phyloP scores from a whole-genome alignment of 2,113 vertebrate species.

The Leptodactylus fuscus region DNA sequence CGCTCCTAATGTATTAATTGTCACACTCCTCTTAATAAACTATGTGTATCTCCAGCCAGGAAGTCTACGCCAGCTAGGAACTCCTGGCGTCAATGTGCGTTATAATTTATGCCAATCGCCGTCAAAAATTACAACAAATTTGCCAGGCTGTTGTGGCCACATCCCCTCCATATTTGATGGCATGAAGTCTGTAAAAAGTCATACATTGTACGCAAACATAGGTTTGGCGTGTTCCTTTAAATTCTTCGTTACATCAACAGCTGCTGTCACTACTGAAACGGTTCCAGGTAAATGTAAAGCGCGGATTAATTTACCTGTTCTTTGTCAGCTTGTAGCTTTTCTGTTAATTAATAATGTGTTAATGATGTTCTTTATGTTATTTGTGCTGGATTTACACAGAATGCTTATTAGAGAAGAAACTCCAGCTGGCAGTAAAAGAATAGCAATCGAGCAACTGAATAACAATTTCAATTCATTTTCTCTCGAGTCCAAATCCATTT shows the following conservation, averaged over 20 bases:
- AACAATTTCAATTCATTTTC: slow-evolving; percentile 16
- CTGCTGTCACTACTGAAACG: not conserved
- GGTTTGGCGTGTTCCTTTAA: not conserved
- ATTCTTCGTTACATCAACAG: not conserved
- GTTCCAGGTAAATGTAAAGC: not conserved
- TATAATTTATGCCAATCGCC: no score
- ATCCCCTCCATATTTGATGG: no score
- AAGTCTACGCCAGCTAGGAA: no score
- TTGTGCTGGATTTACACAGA: slow-evolving; percentile 16
- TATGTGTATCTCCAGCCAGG: no score
- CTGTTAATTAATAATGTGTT: slow-evolving; percentile 30
- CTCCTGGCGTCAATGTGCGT: no score
- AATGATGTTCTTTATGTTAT: slow-evolving; percentile 15
- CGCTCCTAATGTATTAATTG: no score
- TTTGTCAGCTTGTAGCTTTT: not conserved
- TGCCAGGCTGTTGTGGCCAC: no score
- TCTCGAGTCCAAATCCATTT: slow-evolving; percentile 33
- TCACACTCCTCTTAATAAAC: no score
- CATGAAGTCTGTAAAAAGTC: no score
- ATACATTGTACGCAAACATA: no score
- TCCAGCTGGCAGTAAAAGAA: slow-evolving; percentile 26
- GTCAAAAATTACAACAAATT: no score
- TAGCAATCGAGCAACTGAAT: slow-evolving; percentile 4
- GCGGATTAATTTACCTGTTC: not conserved
- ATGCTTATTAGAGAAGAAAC: slow-evolving; percentile 1